Percentiles rank a stretch among this genome's conserved stretches.
Conservation (phyloP, 2,113 vertebrate species). For the Tilapia sparmanii region DNA sequence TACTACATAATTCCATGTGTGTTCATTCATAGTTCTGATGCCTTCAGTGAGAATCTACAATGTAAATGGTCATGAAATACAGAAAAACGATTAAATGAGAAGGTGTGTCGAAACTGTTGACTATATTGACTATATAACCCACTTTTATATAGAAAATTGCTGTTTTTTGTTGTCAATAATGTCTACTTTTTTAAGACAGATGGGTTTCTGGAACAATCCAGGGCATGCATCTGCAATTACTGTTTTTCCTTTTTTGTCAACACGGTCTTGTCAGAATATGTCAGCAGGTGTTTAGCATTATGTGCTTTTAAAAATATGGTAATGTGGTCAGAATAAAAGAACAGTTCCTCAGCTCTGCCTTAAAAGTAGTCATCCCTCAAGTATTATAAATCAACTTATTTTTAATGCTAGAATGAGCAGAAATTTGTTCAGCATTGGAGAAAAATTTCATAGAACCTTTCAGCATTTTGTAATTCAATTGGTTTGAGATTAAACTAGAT, state of each 20-base stretch:
- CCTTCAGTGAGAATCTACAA: neutral
- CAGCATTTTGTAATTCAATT: neutral
- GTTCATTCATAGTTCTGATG: neutral
- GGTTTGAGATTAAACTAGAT: neutral
- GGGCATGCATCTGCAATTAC: neutral
- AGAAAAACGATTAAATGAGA: neutral
- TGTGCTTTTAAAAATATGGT: neutral
- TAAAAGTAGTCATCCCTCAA: neutral
- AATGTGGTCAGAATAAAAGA: neutral
- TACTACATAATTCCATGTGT: neutral
- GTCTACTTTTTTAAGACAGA: neutral
- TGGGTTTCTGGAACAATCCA: neutral
- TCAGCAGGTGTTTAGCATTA: neutral
- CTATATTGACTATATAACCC: neutral
- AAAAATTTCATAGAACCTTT: neutral
- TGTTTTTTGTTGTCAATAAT: neutral
- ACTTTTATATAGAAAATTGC: neutral
- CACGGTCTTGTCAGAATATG: neutral
- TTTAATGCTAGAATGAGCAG: neutral
- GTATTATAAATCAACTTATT: neutral
- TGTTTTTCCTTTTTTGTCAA: neutral
- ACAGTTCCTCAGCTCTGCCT: neutral
- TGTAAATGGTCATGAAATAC: neutral
- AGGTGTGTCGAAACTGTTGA: neutral
- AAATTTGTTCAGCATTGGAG: neutral